These are phyloP conservation scores for Protonemura montana DNA, from an alignment of 2,888 invertebrate genomes.

Conservation along the genomic window DNA sequence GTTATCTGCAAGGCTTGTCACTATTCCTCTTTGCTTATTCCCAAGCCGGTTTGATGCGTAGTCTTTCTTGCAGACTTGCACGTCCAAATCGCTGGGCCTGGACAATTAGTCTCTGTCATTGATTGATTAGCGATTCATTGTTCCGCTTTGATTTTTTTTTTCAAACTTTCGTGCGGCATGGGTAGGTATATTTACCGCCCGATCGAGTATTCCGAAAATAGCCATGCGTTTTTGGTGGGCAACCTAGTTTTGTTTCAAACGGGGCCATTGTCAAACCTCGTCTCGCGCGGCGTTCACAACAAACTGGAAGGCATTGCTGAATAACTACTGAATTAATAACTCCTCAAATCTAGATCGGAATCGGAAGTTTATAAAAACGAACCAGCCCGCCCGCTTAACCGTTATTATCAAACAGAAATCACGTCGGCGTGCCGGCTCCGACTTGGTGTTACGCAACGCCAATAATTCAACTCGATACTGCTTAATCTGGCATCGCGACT, in stretches of 20 bases:
- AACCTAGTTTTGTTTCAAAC: slow-evolving; percentile 34
- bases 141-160: not conserved
- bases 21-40: not conserved
- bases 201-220: slow-evolving; percentile 31
- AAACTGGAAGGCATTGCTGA: not conserved
- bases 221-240: slow-evolving; percentile 17
- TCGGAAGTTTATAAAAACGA: slow-evolving; percentile 7
- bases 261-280: slow-evolving; percentile 30
- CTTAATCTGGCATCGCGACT: not conserved
- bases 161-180: not conserved
- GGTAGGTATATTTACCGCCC: not conserved
- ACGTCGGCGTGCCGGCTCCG: too few species aligned
- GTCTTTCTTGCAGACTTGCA: not conserved
- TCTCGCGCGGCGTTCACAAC: not conserved
- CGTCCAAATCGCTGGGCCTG: not conserved
- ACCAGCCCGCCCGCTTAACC: not conserved
- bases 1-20: not conserved
- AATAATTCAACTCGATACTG: not conserved
- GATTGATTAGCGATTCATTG: not conserved
- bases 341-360: not conserved
- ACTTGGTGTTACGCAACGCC: not conserved
- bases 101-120: not conserved
- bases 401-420: not conserved
- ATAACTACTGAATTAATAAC: not conserved
- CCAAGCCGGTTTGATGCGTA: not conserved